phyloP scores from a whole-genome alignment of 1,140 invertebrate genomes.

The Neodiprion virginianus region DNA sequence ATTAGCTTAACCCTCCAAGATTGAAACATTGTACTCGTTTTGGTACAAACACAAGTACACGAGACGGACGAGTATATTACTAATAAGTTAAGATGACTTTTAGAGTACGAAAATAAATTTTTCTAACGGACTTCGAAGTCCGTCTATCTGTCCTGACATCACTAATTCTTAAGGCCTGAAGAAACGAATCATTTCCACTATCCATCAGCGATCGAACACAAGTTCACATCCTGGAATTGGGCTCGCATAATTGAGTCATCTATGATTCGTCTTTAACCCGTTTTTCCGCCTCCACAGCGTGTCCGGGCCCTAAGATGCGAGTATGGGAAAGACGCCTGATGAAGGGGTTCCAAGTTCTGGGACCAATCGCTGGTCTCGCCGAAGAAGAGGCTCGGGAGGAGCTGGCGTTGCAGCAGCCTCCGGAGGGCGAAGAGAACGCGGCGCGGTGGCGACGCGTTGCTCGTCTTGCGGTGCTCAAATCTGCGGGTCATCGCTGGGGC shows the following conservation, averaged over 20 bases:
- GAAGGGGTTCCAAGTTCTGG: slow-evolving; percentile 84
- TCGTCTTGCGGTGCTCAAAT: slow-evolving; percentile 71
- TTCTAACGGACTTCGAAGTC: too few relatives aligned
- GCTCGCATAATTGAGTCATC: too few relatives aligned
- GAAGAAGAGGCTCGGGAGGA: slow-evolving; percentile 63
- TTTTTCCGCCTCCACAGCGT: slow-evolving; percentile 54
- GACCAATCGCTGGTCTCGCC: slow-evolving; percentile 62
- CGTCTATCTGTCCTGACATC: background rate
- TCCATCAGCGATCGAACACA: too few relatives aligned
- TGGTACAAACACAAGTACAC: too few relatives aligned
- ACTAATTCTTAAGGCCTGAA: background rate
- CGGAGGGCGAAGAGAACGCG: slow-evolving; percentile 68
- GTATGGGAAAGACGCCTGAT: slow-evolving; percentile 83
- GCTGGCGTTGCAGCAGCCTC: slow-evolving; percentile 47
- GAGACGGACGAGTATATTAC: too few relatives aligned
- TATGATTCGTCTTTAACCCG: too few relatives aligned
- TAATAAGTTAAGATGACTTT: slow-evolving; percentile 1
- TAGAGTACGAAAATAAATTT: slow-evolving; percentile 10
- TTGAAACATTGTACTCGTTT: too few relatives aligned
- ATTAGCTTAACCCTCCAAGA: too few relatives aligned
- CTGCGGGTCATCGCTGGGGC: slow-evolving; percentile 73
- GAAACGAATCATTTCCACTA: too few relatives aligned
- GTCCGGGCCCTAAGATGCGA: slow-evolving; percentile 77
- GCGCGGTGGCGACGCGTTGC: slow-evolving; percentile 77
- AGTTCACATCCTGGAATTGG: too few relatives aligned